These are phyloP conservation scores for human DNA, from an alignment of 2,113 vertebrate species.

Conservation along the genomic window DNA sequence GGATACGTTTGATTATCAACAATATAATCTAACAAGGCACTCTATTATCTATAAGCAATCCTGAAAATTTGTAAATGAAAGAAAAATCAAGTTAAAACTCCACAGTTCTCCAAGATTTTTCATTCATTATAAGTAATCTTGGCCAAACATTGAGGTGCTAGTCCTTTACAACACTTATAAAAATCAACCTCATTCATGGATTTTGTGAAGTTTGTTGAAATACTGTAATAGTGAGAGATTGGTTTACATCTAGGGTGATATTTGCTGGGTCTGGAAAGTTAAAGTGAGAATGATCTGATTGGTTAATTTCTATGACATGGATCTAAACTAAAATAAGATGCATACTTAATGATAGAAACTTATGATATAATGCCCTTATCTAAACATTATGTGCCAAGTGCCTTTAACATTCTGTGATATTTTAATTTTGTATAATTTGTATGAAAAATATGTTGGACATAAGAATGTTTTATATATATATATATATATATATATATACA, in stretches of 20 bases:
- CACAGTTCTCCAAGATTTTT: neutral
- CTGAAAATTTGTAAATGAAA: neutral
- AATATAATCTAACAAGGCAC: neutral
- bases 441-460: neutral
- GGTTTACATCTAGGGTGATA: neutral
- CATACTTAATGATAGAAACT: neutral
- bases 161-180: neutral
- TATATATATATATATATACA: too few relatives aligned
- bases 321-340: neutral
- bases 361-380: neutral
- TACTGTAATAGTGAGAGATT: neutral
- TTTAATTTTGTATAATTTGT: neutral
- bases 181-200: neutral
- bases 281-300: neutral
- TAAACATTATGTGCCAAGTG: neutral
- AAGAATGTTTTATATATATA: neutral
- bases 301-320: neutral
- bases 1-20: neutral
- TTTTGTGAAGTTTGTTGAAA: neutral
- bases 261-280: neutral
- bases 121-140: neutral
- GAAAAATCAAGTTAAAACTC: neutral
- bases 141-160: neutral
- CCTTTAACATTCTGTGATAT: neutral
- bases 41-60: neutral